Percentiles rank a stretch among this genome's conserved stretches.
These are phyloP conservation scores for Chloromyia formosa DNA, from an alignment of 2,888 invertebrate genomes.

Conservation along the genomic window DNA sequence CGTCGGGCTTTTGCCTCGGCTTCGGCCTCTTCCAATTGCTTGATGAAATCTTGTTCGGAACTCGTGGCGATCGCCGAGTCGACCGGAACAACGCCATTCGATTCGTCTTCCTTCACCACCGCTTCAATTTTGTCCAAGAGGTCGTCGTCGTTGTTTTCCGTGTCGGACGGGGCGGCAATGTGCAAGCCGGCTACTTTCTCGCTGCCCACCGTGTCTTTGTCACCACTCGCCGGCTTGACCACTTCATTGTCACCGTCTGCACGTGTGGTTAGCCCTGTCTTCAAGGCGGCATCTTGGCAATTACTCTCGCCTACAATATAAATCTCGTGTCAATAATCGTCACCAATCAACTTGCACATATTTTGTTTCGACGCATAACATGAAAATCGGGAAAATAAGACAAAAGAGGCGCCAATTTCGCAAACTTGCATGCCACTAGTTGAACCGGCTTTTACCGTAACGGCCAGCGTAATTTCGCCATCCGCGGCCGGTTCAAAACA, in stretches of 20 bases:
- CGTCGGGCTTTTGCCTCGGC: background rate
- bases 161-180: background rate
- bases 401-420: slow-evolving; percentile 41
- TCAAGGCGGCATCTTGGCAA: background rate
- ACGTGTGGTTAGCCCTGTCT: slow-evolving; percentile 33
- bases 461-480: background rate
- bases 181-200: slow-evolving; percentile 25
- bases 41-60: slow-evolving; percentile 52
- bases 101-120: slow-evolving; percentile 49
- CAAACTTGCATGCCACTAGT: slow-evolving; percentile 30
- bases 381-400: slow-evolving; percentile 29
- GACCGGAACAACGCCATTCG: slow-evolving; percentile 3
- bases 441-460: slow-evolving; percentile 35
- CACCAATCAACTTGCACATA: background rate
- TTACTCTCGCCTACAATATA: slow-evolving; percentile 27
- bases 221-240: slow-evolving; percentile 15
- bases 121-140: slow-evolving; percentile 51
- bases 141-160: slow-evolving; percentile 46
- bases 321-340: background rate
- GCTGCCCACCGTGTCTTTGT: slow-evolving; percentile 15
- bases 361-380: background rate
- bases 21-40: slow-evolving; percentile 47
- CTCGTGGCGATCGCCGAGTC: slow-evolving; percentile 12
- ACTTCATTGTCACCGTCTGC: slow-evolving; percentile 14
- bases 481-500: background rate